Base-by-base conservation (phyloP, 1,140 invertebrate genomes). In the Eufriesea mexicana region DNA sequence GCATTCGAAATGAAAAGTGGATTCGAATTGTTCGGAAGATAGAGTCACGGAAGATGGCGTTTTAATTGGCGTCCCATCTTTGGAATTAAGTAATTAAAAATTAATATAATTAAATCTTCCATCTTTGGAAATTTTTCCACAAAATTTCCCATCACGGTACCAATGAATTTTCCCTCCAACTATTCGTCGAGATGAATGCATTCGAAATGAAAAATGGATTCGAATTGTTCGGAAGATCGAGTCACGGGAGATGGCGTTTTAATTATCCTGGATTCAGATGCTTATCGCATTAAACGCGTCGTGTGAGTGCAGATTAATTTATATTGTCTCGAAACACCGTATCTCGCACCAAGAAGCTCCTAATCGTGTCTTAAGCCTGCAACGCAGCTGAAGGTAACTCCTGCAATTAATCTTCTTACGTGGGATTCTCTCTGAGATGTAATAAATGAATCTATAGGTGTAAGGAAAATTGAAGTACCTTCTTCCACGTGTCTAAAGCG, bases 381-480 rank as follows among this genome's bases (percentile, higher is more conserved):
- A 47, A 16, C n/a, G 5, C 23, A 25, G 16, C 14, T 20, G 16
- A 47, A 9, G 45, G 20, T 68, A 68, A 68, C 25, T n/a, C 14
- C 23, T 18, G 7, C 8, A 68, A 68, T 68, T n/a, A 68, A 68
- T 68, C 66, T 66, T 45, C 35, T 68, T 68, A 25, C 42, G 35
- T n/a, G 35, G 1, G 14, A 67, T n/a, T 7, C n/a, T 9, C 23
- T 16, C 12, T 20, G 1, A 16, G 62, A 20, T 42, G 28, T 20
- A 23, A 64, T 16, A 9, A 64, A 42, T 35, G 18, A 42, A 20
- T 42, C 28, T 2, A 12, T 49, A 49, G 8, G 12, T 12, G 12
- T 49, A 64, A n/a, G 10, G 9, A 23, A 20, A 64, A 20, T 12
- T 64, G 20, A 10, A 9, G 8, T 25, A 20, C 35, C 35, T 42